Conservation (phyloP, 92 coral and sea anemone genomes). For the Parazoanthus darwini region DNA sequence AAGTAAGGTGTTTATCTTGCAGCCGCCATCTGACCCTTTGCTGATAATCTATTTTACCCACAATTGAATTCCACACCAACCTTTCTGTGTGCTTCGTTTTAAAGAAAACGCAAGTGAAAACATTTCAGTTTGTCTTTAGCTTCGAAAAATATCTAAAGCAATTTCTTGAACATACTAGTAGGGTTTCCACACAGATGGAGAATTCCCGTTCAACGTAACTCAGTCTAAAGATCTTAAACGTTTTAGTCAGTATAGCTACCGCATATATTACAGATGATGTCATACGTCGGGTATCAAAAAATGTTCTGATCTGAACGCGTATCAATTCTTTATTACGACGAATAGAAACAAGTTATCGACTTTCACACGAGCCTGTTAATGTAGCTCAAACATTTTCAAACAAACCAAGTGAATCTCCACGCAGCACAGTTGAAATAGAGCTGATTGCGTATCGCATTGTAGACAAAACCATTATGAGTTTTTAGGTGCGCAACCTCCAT, state of each 20-base stretch:
- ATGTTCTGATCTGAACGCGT: not conserved
- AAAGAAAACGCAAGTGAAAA: not conserved
- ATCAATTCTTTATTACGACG: not conserved
- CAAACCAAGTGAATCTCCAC: not conserved
- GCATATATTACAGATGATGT: not conserved
- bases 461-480: not conserved
- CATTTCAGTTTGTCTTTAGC: not conserved
- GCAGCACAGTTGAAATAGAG: not conserved
- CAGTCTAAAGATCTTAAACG: not conserved
- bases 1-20: slow-evolving; percentile 37
- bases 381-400: not conserved
- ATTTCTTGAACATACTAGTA: not conserved
- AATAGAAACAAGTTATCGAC: not conserved
- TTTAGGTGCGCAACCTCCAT: not conserved
- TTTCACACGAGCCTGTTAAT: not conserved
- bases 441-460: not conserved
- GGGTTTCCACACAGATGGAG: not conserved
- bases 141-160: not conserved
- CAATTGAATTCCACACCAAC: not conserved
- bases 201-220: not conserved
- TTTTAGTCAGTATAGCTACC: not conserved
- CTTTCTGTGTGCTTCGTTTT: not conserved
- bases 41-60: slow-evolving; percentile 26
- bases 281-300: not conserved
- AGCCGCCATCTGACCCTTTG: slow-evolving; percentile 32